phyloP scores from a whole-genome alignment of 64 coral and sea anemone genomes.

The Actinia equina region DNA sequence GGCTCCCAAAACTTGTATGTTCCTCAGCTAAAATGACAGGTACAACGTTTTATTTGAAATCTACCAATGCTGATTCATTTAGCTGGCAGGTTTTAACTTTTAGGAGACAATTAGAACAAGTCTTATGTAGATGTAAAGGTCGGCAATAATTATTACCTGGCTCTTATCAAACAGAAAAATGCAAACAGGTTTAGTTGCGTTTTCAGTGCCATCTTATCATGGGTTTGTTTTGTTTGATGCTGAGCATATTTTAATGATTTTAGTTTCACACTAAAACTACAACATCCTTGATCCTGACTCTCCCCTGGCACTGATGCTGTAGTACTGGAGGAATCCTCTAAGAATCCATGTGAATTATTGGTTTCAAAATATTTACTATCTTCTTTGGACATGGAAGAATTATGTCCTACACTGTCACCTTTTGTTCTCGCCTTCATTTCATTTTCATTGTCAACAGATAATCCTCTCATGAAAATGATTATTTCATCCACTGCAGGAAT shows the following conservation, averaged over 20 bases:
- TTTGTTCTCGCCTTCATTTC: not conserved
- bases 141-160: slow-evolving; percentile 31
- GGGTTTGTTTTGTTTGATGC: not conserved
- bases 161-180: slow-evolving; percentile 42
- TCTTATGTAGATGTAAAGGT: too few species aligned
- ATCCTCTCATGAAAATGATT: not conserved
- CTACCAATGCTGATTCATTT: too few species aligned
- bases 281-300: not conserved
- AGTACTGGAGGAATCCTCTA: not conserved
- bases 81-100: too few species aligned
- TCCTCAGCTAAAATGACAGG: too few species aligned
- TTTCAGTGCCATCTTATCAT: not conserved
- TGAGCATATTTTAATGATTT: not conserved
- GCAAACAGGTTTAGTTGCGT: slow-evolving; percentile 4
- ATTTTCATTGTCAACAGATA: not conserved
- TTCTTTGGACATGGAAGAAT: not conserved
- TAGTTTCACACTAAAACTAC: slow-evolving; percentile 1
- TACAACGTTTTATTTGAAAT: too few species aligned
- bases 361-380: not conserved
- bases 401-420: not conserved
- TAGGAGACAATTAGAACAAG: too few species aligned
- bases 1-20: too few species aligned
- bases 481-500: not conserved
- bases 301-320: not conserved
- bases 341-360: not conserved